Evolutionary conservation across 64 coral and sea anemone species (phyloP), one percentile per base, ranked within the genome.

Genomic region (Stichodactyla helianthus): DNA sequence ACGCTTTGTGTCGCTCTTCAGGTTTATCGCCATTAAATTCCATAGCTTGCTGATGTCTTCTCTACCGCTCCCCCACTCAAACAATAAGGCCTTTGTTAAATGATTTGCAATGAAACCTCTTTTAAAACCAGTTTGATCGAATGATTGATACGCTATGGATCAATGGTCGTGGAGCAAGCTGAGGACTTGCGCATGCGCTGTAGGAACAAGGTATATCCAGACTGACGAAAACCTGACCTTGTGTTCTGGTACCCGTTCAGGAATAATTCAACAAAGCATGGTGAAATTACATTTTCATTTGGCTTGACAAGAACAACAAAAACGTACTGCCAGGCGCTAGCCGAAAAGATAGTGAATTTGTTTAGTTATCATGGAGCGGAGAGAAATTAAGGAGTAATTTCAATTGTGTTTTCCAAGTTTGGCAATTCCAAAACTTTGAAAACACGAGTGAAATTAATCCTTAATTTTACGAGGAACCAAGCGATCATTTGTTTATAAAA

Each of bases 1-100:
- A 25, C 94, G 87, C 13, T 96, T 96, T 19, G 94, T 96, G 62
- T 96, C 94, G 71, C 87, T 62, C 35, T 83, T 86, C 25, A 96
- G 55, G 53, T 83, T 79, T 55, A 96, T 52, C 77, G 85, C 94
- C 94, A 97, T 97, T 83, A 56, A 88, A 65, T 77, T 97, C 94
- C 94, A 97, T 97, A 6, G 68, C 68, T 74, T 74, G 23, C 23
- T n/a, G 26, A 58, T 58, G 55, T 11, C 68, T 74, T 74, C 19
- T 74, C n/a, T 23, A 28, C 25, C 68, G 8, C 27, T 23, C 68
- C 68, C 23, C 10, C 23, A 31, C 22, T 28, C 26, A 23, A 65
- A 65, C 62, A 74, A 74, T 74, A 13, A 23, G 68, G 10, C 2
- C 27, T 12, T 22, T 31, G 22, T 27, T 58, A 28, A 74, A 74